phyloP scores from a whole-genome alignment of 2,113 vertebrate species.

The Sander lucioperca region DNA sequence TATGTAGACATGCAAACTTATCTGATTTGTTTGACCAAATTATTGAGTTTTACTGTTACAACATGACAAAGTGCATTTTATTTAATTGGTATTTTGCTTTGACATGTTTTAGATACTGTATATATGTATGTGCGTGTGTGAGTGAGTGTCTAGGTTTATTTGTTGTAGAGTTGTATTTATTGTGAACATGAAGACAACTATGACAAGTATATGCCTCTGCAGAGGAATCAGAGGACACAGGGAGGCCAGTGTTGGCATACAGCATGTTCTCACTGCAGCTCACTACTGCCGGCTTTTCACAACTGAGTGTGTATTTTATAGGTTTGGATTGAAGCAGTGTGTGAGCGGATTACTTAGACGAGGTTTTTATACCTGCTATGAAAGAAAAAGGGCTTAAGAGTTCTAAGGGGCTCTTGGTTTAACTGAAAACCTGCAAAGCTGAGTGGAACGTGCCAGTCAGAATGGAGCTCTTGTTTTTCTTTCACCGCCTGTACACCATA shows the following conservation, averaged over 20 bases:
- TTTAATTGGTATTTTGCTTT: slow-evolving; percentile 62
- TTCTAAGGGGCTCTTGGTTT: slow-evolving; percentile 34
- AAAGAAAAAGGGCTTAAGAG: slow-evolving; percentile 37
- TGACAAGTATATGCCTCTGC: slow-evolving; percentile 16
- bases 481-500: slow-evolving; percentile 24
- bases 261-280: slow-evolving; percentile 47
- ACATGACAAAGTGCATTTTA: slow-evolving; percentile 79
- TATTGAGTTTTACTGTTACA: slow-evolving; percentile 75
- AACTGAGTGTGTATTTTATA: slow-evolving; percentile 38
- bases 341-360: slow-evolving; percentile 17
- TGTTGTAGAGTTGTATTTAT: slow-evolving; percentile 54
- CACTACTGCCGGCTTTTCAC: slow-evolving; percentile 44
- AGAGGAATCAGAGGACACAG: slow-evolving; percentile 1
- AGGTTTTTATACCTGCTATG: slow-evolving; percentile 44
- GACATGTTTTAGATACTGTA: slow-evolving; percentile 39
- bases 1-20: slow-evolving; percentile 47
- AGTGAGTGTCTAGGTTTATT: slow-evolving; percentile 28
- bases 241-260: slow-evolving; percentile 22
- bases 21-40: slow-evolving; percentile 87
- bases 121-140: slow-evolving; percentile 34
- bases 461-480: slow-evolving; percentile 35
- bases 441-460: slow-evolving; percentile 6
- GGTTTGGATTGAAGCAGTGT: slow-evolving; percentile 32
- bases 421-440: slow-evolving; percentile 26
- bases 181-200: slow-evolving; percentile 43